These are phyloP conservation scores for Poeciliopsis occidentalis DNA, from an alignment of 2,113 vertebrate species.

Conservation along the genomic window DNA sequence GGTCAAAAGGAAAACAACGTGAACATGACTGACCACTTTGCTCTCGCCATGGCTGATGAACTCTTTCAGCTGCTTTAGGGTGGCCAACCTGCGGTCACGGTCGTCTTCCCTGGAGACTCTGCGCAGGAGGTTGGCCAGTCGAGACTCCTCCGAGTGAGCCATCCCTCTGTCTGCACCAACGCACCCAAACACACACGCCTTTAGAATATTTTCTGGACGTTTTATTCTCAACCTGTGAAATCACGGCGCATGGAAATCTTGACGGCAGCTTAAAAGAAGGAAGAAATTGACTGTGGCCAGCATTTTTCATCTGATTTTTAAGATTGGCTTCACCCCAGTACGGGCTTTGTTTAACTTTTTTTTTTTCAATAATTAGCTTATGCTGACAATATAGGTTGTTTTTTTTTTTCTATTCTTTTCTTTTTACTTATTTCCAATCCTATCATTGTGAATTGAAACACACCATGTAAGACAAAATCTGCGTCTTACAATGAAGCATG, in stretches of 20 bases:
- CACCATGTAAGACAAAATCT: too few relatives aligned
- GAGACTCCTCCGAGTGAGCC: constrained; percentile 99
- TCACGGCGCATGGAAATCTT: background rate
- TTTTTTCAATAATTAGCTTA: too few relatives aligned
- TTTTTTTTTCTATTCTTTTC: too few relatives aligned
- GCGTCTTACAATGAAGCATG: too few relatives aligned
- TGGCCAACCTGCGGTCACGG: constrained; percentile 96
- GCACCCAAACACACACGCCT: background rate
- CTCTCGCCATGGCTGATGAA: constrained; percentile 98
- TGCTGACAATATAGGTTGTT: too few relatives aligned
- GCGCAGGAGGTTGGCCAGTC: constrained; percentile 99
- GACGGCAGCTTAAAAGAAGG: too few relatives aligned
- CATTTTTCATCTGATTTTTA: too few relatives aligned
- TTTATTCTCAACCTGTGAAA: background rate
- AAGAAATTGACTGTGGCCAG: too few relatives aligned
- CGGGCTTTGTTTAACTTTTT: too few relatives aligned
- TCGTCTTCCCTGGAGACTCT: constrained; percentile 99
- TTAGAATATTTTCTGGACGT: background rate
- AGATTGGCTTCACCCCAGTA: too few relatives aligned
- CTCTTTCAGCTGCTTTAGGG: constrained; percentile 97
- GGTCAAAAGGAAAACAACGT: background rate
- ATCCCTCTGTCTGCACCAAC: constrained; percentile 89
- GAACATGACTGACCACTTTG: constrained; percentile 87
- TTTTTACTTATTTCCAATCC: too few relatives aligned
- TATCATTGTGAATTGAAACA: too few relatives aligned